phyloP scores from a whole-genome alignment of 1,140 invertebrate species.

The Popillia japonica region DNA sequence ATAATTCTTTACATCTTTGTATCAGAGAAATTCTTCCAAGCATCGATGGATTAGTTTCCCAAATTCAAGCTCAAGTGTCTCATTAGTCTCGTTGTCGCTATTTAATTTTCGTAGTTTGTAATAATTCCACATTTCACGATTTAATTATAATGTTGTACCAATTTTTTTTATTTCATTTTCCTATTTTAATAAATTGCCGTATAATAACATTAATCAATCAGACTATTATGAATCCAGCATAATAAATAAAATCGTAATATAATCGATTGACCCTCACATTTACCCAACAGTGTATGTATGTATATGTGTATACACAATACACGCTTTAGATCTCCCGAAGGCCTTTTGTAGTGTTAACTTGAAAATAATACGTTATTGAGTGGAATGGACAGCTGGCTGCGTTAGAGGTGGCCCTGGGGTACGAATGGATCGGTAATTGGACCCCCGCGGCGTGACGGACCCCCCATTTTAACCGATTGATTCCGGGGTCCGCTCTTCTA shows the following conservation, averaged over 20 bases:
- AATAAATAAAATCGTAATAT: slow-evolving; percentile 14
- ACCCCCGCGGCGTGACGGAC: slow-evolving; percentile 33
- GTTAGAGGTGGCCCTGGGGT: slow-evolving; percentile 35
- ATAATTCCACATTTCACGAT: too few species aligned
- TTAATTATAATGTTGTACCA: too few species aligned
- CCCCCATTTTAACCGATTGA: slow-evolving; percentile 36
- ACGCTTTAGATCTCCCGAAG: neutral
- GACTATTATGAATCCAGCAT: neutral
- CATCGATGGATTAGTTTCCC: too few species aligned
- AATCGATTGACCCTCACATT: slow-evolving; percentile 21
- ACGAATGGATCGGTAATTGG: slow-evolving; percentile 39
- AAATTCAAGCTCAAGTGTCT: too few species aligned
- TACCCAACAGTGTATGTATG: neutral
- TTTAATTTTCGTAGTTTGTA: too few species aligned
- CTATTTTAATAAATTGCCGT: too few species aligned
- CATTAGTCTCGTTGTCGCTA: too few species aligned
- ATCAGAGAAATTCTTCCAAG: too few species aligned
- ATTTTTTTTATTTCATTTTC: too few species aligned
- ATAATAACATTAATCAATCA: too few species aligned
- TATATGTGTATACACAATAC: neutral
- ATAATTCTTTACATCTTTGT: too few species aligned
- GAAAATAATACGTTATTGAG: slow-evolving; percentile 37
- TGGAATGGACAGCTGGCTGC: slow-evolving; percentile 37
- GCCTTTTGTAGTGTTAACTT: slow-evolving; percentile 30
- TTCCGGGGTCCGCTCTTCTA: neutral